Base-by-base conservation (phyloP, 1,140 invertebrate species). In the Drosophila lini region DNA sequence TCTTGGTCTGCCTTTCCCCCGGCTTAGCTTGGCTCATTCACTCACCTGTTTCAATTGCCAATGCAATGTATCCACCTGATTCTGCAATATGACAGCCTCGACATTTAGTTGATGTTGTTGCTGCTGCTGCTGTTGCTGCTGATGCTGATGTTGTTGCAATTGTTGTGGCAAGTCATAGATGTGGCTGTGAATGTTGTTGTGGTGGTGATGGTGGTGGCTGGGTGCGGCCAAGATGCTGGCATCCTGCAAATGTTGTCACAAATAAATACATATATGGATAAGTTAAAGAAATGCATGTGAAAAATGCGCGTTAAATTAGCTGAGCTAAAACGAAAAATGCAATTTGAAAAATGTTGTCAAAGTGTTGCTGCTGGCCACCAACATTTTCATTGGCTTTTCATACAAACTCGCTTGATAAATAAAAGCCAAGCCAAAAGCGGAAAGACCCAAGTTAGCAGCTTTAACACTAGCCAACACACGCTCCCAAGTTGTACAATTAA, bases 41-140 rank as follows among this genome's bases (percentile, higher is more conserved):
- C 82, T 92, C 93, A 96, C 96, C 95, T 97, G 96, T 93, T 95
- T 95, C 48, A 97, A 91, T 92, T 96, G 96, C 96, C 96, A 97
- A 88, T 96, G 94, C 65, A 97, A 93, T 57, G 96, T 96, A 78
- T 96, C 95, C 76, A 96, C 94, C 92, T 96, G 95, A 82, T 95
- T 95, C 91, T 96, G 95, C 65, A 96, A 93, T 58, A 94, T 94
- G 69, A 95, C 94, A 79, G 94, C 95, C 93, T 96, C 95, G 82
- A 94, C 84, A 88, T 92, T 92, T 77, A 89, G 57, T 68, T 78
- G 74, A 25, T 62, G 79, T 41, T 62, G 79, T 10, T 59, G 78
- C 9, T 61, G 74, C 2, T 59, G 74, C 0, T 74, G 73, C 3
- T 71, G 68, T 0, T 70, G 69, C 0, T 59, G 57, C 0, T 53